Conservation (phyloP, 30 jellyfish, hydroid and myxozoan species). For the Rhopilema esculentum region DNA sequence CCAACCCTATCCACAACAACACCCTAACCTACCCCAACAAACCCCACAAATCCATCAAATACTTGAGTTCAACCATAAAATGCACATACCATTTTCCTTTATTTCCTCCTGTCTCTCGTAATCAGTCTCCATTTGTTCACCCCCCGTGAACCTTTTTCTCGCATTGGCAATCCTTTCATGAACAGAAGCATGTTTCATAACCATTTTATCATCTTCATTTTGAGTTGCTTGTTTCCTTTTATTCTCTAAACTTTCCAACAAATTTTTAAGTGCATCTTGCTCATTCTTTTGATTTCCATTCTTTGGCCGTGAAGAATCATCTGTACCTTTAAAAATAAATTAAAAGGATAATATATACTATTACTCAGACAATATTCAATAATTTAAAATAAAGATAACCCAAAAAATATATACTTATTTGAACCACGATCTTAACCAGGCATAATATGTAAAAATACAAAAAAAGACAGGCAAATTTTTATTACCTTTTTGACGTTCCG, state of each 20-base stretch:
- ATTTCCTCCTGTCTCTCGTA: neutral
- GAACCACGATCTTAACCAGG: too few species aligned
- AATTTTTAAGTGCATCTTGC: constrained; percentile 61
- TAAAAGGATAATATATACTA: neutral
- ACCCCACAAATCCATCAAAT: too few species aligned
- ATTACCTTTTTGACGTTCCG: too few species aligned
- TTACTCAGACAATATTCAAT: too few species aligned
- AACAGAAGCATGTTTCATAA: constrained; percentile 43
- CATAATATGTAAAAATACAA: too few species aligned
- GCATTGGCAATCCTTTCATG: constrained; percentile 68
- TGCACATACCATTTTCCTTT: neutral
- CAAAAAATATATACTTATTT: too few species aligned
- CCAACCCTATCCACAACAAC: too few species aligned
- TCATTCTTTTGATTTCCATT: constrained; percentile 52
- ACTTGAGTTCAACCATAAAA: neutral
- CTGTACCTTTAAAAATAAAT: constrained; percentile 43
- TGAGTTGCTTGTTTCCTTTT: constrained; percentile 34
- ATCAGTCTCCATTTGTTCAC: constrained; percentile 7
- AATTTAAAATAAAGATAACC: too few species aligned
- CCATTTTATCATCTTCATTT: neutral
- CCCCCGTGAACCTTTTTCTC: constrained; percentile 37
- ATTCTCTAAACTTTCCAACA: constrained; percentile 60
- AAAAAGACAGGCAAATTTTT: too few species aligned
- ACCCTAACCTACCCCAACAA: neutral
- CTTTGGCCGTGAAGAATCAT: constrained; percentile 34